Percentiles rank a stretch among this genome's conserved stretches.
These are phyloP conservation scores for Thysanoteuthis rhombus DNA, from an alignment of 2,888 invertebrate genomes.

Conservation along the genomic window DNA sequence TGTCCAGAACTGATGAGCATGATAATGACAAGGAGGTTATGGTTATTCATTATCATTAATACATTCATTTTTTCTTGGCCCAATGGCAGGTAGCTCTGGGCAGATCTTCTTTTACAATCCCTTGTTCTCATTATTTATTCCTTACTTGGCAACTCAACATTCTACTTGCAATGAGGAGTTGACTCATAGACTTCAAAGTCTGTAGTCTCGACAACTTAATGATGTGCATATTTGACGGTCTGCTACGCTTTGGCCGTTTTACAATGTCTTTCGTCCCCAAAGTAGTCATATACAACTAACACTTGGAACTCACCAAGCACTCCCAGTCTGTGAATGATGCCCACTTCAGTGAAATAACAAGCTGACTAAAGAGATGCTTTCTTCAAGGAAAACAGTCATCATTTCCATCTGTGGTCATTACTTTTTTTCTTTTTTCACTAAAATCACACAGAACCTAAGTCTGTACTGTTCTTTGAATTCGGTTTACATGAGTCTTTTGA, in stretches of 20 bases:
- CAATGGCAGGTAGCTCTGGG: background rate
- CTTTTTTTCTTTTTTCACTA: background rate
- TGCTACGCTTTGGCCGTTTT: background rate
- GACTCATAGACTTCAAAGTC: background rate
- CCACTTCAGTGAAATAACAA: background rate
- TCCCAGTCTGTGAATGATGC: background rate
- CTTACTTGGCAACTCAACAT: background rate
- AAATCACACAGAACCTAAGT: background rate
- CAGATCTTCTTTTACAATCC: background rate
- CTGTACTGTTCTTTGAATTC: background rate
- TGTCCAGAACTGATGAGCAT: background rate
- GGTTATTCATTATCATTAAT: background rate
- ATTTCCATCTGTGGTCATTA: background rate
- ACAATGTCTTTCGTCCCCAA: background rate
- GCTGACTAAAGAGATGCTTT: background rate
- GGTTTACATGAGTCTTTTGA: too few relatives aligned
- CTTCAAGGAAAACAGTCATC: background rate
- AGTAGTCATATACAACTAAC: background rate
- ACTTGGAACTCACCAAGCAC: background rate
- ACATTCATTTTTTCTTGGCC: background rate
- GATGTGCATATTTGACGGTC: background rate
- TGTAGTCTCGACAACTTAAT: background rate
- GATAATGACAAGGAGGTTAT: background rate
- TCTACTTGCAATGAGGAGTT: background rate
- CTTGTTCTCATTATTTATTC: background rate